Evolutionary conservation across 2,113 vertebrate genomes (phyloP), one percentile per base, ranked within the genome.

Genomic region (Loxodonta africana): DNA sequence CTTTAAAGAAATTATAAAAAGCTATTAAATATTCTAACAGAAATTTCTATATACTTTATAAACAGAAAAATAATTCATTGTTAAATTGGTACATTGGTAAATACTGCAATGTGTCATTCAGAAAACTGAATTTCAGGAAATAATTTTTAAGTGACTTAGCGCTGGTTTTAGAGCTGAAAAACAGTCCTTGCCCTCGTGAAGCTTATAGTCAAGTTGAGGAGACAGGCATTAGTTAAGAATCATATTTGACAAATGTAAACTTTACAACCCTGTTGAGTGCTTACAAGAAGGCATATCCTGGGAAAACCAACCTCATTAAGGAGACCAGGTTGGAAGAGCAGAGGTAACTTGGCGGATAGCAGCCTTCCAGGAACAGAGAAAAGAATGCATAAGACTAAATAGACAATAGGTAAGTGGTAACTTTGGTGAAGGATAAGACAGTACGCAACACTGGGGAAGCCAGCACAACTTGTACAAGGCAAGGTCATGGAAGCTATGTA

Each of bases 131-230:
- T 86, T 83, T 92, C 71, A 92, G 30, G 26, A 86, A 57, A 41
- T 63, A 83, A 57, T 76, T 95, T 97, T 96, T 83, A 82, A 83
- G 33, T 14, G 9, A 90, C 28, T 92, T 41, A 28, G 37, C 85
- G 33, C 41, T 83, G 51, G 9, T 88, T 25, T 92, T 41, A 28
- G 37, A 88, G 41, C 41, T 83, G 51, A 83, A 91, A 77, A 88
- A 7, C 30, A 51, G 37, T 74, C 73, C 37, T 23, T 18, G 37
- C 73, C 73, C 37, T 74, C 20, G 23, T 74, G n/a, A 74, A 74
- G 73, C 37, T 41, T 74, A 74, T 23, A 41, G 37, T 74, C 20
- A 23, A 74, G 20, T 74, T 6, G 73, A 37, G 37, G 6, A 74
- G 18, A 41, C 20, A 41, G 37, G 21, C 4, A 23, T 74, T 74